Base-by-base conservation (phyloP, 1,140 invertebrate species). In the Panonychus citri region DNA sequence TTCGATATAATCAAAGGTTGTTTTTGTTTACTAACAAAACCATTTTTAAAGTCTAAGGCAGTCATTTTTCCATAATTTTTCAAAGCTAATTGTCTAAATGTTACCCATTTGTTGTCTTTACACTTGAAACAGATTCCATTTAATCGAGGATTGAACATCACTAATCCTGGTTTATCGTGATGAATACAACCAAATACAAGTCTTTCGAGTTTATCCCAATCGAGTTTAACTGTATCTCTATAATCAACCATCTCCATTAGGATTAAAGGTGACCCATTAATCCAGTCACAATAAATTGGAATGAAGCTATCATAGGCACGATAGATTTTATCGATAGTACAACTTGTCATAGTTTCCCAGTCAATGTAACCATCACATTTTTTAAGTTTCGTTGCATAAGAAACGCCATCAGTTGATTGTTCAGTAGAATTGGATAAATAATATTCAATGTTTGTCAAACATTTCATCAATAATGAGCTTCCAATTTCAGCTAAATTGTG, bases 401-500 rank as follows among this genome's bases (percentile, higher is more conserved):
- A 61, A 8, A 48, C 53, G n/a, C 52, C 51, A 52, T 61, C 57
- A 15, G 73, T 63, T 50, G 75, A 68, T 68, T 89, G 84, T 28
- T 73, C 70, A 57, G 65, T 68, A 24, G 75, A 74, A 56, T 71
- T 73, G 17, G 69, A 52, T 51, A 85, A 68, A 64, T 73, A 71
- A 13, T 71, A 52, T 10, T 78, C 76, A 53, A 85, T 69, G 61
- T 76, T 67, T 62, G 69, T 64, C 2, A 88, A 60, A 57, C 76
- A 77, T 59, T 81, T 68, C 17, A 55, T 43, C 27, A 70, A 66
- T 62, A 81, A 70, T 57, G 78, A 62, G 8, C 79, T 79, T 40
- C 86, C 86, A 61, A 80, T 64, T 34, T 73, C 66, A 1, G 82
- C 77, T 59, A 91, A 66, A 57, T 73, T 71, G 8, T 71, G 59